Evolutionary conservation across 2,888 invertebrate species (phyloP), one percentile per base, ranked within the genome.

Genomic region (Agriopis leucophaearia): DNA sequence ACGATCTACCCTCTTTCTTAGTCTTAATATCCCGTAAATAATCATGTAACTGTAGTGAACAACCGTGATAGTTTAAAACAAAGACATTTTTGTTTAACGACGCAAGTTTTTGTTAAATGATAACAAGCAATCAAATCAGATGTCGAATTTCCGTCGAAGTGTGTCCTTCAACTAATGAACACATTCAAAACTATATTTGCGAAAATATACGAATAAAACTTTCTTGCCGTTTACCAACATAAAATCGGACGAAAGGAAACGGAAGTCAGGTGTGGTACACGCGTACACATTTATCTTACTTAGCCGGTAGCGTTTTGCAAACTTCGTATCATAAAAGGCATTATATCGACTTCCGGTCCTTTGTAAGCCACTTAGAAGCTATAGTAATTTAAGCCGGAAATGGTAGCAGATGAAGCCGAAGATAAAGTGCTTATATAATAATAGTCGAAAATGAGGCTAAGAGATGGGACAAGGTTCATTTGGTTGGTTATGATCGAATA

Each of bases 281-380:
- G 36, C 5, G 36, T 8, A 36, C 38, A 68, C 78, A 79, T 81
- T 74, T 75, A 74, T 81, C 80, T 79, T 74, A 77, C 72, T 75
- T 73, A 75, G 69, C 42, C 72, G 66, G 44, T 65, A 66, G 74
- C 75, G 8, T 9, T 38, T 75, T 69, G 70, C 61, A 45, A 74
- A 75, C 72, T 64, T 72, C 13, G 58, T 50, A 44, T 63, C 67
- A 75, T 75, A 71, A 61, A 71, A 58, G 18, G 36, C 59, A 68
- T 73, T 68, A 64, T 61, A 67, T 63, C 61, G 66, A 73, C 64
- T 68, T 74, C 73, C 73, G 64, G 67, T 13, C 40, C 42, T 66
- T 56, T 59, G 51, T 62, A 54, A 58, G 18, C 16, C 60, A 44
- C 55, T 60, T 59, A 54, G 36, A 3, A 52, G 51, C 4, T 2